Conservation (phyloP, 30 jellyfish, hydroid and myxozoan species). For the Morbakka virulenta region DNA sequence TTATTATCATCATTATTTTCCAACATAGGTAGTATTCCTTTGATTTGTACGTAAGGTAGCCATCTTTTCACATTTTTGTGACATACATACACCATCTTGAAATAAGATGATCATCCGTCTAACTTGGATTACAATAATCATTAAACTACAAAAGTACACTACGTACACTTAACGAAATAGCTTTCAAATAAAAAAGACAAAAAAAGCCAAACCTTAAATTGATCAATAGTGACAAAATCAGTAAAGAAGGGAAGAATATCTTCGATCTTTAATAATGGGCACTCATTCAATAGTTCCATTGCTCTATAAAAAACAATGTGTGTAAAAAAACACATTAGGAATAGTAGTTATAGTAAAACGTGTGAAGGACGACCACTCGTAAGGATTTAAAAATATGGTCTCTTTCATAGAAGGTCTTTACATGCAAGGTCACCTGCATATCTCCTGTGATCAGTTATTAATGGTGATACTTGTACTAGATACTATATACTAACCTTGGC, state of each 20-base stretch:
- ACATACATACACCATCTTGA: too few species aligned
- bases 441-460: too few species aligned
- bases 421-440: conserved; percentile 93
- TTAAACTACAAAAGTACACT: not conserved
- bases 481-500: too few species aligned
- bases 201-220: conserved; percentile 63
- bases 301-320: too few species aligned
- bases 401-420: conserved; percentile 71
- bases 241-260: conserved; percentile 95
- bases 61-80: too few species aligned
- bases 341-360: not conserved
- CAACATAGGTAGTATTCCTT: too few species aligned
- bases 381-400: conserved; percentile 84
- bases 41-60: too few species aligned
- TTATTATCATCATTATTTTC: too few species aligned
- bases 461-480: too few species aligned
- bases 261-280: conserved; percentile 79
- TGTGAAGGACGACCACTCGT: too few species aligned
- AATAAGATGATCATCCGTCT: too few species aligned
- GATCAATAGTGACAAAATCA: conserved; percentile 92
- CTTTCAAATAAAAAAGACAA: not conserved
- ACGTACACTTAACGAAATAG: not conserved
- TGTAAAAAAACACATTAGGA: not conserved
- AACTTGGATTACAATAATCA: too few species aligned
- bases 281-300: conserved; percentile 85